Percentiles rank a stretch among this genome's conserved stretches.
phyloP scores from a whole-genome alignment of 2,797 vertebrate species.

The Tapirus indicus region DNA sequence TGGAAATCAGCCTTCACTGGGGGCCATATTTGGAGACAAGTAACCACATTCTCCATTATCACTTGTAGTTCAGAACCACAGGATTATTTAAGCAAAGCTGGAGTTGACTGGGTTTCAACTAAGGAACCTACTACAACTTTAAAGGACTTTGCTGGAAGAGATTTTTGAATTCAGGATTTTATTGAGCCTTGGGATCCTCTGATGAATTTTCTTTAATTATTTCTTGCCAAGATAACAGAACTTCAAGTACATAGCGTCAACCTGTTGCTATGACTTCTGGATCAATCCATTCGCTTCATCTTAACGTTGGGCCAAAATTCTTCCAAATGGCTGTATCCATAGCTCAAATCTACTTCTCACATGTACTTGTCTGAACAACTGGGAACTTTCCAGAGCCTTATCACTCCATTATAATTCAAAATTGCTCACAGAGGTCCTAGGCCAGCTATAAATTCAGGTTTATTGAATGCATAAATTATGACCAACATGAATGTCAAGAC shows the following conservation, averaged over 20 bases:
- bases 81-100: neutral
- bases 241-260: neutral
- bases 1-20: neutral
- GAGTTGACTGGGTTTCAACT: neutral
- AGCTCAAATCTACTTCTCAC: neutral
- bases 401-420: neutral
- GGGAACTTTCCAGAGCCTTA: neutral
- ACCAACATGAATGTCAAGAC: neutral
- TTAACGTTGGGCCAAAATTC: conserved; percentile 21
- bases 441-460: neutral
- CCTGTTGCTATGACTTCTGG: neutral
- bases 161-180: conserved; percentile 47
- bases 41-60: neutral
- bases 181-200: neutral
- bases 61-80: neutral
- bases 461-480: neutral
- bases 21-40: neutral
- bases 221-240: conserved; percentile 47
- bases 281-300: neutral
- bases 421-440: neutral
- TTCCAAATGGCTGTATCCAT: neutral
- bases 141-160: neutral
- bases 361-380: neutral
- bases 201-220: neutral
- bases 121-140: neutral